A percentile compares a stretch with the other conserved stretches of the same genome.
These are phyloP conservation scores for Cinara cedri DNA, from an alignment of 2,888 invertebrate genomes.

Conservation along the genomic window DNA sequence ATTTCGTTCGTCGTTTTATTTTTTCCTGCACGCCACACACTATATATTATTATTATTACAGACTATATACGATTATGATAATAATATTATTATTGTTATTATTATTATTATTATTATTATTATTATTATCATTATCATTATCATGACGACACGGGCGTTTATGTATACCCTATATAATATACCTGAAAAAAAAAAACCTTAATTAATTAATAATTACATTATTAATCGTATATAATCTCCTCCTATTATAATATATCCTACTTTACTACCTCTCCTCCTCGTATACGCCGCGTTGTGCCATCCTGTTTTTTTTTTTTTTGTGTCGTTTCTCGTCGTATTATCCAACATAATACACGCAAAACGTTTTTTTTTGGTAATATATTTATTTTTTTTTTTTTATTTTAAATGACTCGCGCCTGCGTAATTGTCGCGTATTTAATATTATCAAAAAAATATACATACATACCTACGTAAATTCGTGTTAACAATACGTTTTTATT, in stretches of 20 bases:
- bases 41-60: no score
- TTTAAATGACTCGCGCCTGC: not conserved
- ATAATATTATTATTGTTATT: no score
- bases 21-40: not conserved
- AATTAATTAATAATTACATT: not conserved
- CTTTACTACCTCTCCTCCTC: not conserved
- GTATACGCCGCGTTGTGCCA: not conserved
- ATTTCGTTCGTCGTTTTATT: not conserved
- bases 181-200: not conserved
- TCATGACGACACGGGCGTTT: not conserved
- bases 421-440: not conserved
- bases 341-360: not conserved
- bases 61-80: no score
- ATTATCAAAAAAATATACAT: no score
- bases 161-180: no score
- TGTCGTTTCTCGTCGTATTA: not conserved
- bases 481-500: not conserved
- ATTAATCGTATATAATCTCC: conserved; percentile 6
- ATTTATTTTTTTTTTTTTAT: not conserved
- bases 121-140: no score
- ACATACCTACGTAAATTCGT: not conserved
- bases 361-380: not conserved
- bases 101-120: no score
- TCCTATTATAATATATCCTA: no score
- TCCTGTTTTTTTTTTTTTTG: not conserved